Base-by-base conservation (phyloP, 2,797 vertebrate genomes). In the Acrocephalus scirpaceus region DNA sequence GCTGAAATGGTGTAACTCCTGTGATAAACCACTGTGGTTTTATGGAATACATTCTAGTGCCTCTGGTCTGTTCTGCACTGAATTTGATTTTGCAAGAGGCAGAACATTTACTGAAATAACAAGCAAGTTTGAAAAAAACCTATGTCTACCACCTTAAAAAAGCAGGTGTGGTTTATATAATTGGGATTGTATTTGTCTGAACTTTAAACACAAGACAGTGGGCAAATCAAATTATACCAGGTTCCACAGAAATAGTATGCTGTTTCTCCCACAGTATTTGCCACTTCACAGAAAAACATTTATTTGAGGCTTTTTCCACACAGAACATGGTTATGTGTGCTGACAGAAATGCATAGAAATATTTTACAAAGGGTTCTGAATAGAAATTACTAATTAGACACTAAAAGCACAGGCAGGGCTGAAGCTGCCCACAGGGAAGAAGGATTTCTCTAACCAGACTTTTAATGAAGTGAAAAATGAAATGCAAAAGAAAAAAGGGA, bases 361-460 rank as follows among this genome's bases (percentile, higher is more conserved):
- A 83, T 66, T 90, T 85, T 40, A 88, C 61, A 89, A 90, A 65
- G 57, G 34, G 7, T 69, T 88, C 26, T 45, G 72, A 88, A 83
- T 8, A 88, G 77, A 92, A 93, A 86, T 42, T 1, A 69, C 58
- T 93, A 81, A 95, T 91, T 84, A 83, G 72, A 72, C 56, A 92
- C 78, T 90, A 79, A 91, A 88, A 88, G 76, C 76, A 79, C 27
- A 91, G 61, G 51, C 80, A 90, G 71, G 34, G 48, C 50, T 92
- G 17, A 13, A 87, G 72, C 70, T 92, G 89, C 94, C 91, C 50
- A 86, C 34, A 88, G 82, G 77, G 92, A 92, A 95, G 44, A 82
- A 7, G 11, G 45, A 78, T 75, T 80, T 93, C 74, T 84, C 38
- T 15, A 66, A 67, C 40, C 29, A 64, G 66, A 47, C 36, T 38